Evolutionary conservation across 1,140 invertebrate genomes (phyloP), one percentile per base, ranked within the genome.

Genomic region (Tetramorium alpestre): DNA sequence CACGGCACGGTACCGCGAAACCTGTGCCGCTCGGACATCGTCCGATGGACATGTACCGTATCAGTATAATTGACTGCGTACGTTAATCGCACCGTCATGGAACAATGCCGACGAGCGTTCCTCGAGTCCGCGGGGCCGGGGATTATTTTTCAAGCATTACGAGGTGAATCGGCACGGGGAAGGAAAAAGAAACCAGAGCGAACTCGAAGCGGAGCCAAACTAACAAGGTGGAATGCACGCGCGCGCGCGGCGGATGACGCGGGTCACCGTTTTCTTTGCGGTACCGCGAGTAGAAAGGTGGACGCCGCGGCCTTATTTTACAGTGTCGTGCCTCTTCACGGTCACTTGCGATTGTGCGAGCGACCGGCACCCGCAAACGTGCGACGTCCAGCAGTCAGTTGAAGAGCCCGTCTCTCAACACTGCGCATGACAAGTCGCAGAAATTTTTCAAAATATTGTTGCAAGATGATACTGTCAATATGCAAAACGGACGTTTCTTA

Each of bases 261-360:
- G 89, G 89, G 89, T 90, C 89, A 90, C 89, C 89, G 89, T 90
- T 90, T 69, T 90, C 89, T 90, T 90, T 90, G 89, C 89, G 89
- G 89, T 90, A 90, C 89, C 69, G 85, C 89, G 89, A 90, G 89
- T 90, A 90, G 89, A 90, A 90, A 90, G 89, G 86, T 90, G 91
- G 90, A 91, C 81, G 76, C 76, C 82, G 88, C 91, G 91, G 91
- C 91, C 91, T 91, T 91, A 91, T 91, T 91, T 91, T 80, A 89
- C 88, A 91, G 88, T 91, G 90, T 91, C 86, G 90, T 91, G 86
- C 86, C 69, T 91, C 90, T 89, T 91, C 91, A 90, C 91, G 90
- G 90, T 91, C 86, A 91, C 90, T 91, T 90, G 84, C 90, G 77
- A 91, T 88, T 88, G 75, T 73, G 72, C 85, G 64, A 88, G 84